Evolutionary conservation across 2,888 invertebrate species (phyloP).

Genomic region (Brachyopa scutellaris): DNA sequence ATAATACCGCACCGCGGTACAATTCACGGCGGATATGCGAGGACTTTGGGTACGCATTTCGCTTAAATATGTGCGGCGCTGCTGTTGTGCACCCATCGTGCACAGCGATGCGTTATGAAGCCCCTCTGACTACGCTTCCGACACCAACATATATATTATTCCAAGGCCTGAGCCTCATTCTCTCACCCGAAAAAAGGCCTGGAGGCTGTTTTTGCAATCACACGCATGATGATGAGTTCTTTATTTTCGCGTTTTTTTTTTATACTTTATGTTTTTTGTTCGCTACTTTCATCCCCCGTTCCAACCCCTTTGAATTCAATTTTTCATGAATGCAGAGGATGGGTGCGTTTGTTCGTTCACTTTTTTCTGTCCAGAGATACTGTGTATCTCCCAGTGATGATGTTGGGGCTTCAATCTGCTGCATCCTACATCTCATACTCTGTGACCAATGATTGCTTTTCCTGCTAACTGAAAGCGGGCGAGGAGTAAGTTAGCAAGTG

Average conservation of each 20-base stretch:
- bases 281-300: neutral
- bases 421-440: constrained; percentile 64
- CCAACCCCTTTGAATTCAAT: constrained; percentile 36
- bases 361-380: constrained; percentile 67
- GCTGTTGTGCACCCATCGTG: constrained; percentile 58
- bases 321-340: constrained; percentile 42
- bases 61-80: constrained; percentile 21
- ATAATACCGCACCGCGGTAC: constrained; percentile 53
- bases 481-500: constrained; percentile 46
- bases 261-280: constrained; percentile 58
- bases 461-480: constrained; percentile 43
- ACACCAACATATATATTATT: constrained; percentile 39
- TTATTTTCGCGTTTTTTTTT: constrained; percentile 68
- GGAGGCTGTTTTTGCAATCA: constrained; percentile 72
- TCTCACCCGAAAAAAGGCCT: constrained; percentile 67
- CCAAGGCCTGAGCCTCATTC: constrained; percentile 65
- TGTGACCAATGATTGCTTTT: constrained; percentile 68
- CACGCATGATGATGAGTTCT: constrained; percentile 72
- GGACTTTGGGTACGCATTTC: constrained; percentile 66
- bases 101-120: constrained; percentile 56
- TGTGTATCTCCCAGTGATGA: constrained; percentile 41
- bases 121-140: constrained; percentile 23
- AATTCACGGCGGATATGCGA: constrained; percentile 57
- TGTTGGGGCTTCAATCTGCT: constrained; percentile 66
- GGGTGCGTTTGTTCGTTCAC: neutral